Percentiles rank a stretch among this genome's conserved stretches.
Evolutionary conservation across 2,113 vertebrate genomes (phyloP).

Genomic region (Atlantisia rogersi): DNA sequence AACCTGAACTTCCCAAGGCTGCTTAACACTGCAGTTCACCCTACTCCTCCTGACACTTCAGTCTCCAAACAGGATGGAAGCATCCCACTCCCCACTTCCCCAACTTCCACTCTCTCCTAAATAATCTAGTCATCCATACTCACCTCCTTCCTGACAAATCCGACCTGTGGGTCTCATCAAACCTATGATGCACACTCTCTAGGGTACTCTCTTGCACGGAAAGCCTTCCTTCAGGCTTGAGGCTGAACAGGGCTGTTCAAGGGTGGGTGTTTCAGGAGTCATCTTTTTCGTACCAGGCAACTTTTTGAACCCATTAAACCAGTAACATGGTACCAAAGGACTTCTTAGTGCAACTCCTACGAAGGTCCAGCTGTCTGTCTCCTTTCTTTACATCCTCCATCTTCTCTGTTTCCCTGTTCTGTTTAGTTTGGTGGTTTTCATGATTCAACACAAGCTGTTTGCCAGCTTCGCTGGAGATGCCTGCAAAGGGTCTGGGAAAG

Average conservation of each 20-base stretch:
- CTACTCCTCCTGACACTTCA: not conserved
- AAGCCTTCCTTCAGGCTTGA: not conserved
- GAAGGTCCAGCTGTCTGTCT: not conserved
- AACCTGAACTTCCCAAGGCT: not conserved
- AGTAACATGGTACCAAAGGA: not conserved
- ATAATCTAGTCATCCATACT: not conserved
- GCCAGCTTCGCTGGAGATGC: not conserved
- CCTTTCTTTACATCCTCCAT: not conserved
- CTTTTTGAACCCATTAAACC: not conserved
- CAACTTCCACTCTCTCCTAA: not conserved
- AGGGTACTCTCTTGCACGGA: not conserved
- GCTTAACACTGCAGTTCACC: not conserved
- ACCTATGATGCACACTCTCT: not conserved
- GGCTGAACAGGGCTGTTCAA: not conserved
- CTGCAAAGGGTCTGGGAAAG: not conserved
- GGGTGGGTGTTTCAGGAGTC: not conserved
- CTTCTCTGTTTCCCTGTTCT: not conserved
- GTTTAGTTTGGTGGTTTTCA: not conserved
- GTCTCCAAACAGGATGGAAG: not conserved
- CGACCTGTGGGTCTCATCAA: rapidly evolving
- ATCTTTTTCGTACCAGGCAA: not conserved
- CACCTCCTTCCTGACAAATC: not conserved
- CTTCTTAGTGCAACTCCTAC: not conserved
- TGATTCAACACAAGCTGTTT: not conserved
- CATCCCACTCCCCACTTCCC: not conserved